Evolutionary conservation across 2,888 invertebrate genomes (phyloP).

Genomic region (Habrosyne pyritoides): DNA sequence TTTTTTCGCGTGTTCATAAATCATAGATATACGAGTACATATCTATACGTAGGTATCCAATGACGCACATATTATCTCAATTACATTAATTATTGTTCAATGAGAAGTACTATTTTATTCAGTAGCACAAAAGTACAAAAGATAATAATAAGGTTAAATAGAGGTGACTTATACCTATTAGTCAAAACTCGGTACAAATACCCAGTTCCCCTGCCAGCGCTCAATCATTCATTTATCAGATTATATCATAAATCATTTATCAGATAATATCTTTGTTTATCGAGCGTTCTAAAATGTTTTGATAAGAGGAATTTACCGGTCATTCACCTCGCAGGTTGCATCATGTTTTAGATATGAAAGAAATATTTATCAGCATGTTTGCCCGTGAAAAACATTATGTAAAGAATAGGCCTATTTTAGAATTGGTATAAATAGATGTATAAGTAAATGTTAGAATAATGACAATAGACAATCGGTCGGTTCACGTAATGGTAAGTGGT

Average conservation of each 20-base stretch:
- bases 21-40: no score
- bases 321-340: slow-evolving; percentile 6
- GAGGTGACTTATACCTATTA: neutral
- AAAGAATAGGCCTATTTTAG: no score
- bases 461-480: no score
- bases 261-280: neutral
- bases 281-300: neutral
- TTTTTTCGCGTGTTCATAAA: no score
- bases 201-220: neutral
- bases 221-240: neutral
- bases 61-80: no score
- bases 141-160: neutral
- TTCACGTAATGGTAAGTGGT: no score
- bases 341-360: neutral
- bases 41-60: no score
- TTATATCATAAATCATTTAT: slow-evolving; percentile 3
- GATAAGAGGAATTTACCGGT: slow-evolving; percentile 9
- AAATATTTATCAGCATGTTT: neutral
- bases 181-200: neutral
- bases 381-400: no score
- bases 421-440: no score
- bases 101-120: no score
- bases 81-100: no score
- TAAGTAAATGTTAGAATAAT: no score
- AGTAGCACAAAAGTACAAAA: neutral